Base-by-base conservation (phyloP, 1,140 invertebrate genomes). In the Bombus huntii region DNA sequence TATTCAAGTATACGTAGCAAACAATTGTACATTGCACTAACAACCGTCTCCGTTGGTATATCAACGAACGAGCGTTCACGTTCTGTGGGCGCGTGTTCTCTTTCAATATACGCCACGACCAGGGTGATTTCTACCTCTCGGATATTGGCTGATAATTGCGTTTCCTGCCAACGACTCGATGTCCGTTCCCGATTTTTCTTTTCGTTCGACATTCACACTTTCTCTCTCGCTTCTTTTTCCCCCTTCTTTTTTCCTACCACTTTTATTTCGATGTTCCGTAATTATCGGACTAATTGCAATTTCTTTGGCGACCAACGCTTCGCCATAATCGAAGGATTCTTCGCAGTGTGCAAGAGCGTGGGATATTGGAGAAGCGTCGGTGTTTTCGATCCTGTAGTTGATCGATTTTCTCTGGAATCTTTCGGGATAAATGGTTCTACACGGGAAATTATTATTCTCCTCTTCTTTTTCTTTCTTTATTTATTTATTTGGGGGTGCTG, bases 231-330 rank as follows among this genome's bases (percentile, higher is more conserved):
- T 47, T 9, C 34, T 13, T 9, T 34, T 25, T 10, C 0, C 18
- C 39, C 6, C 47, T 18, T 18, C 9, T 66, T 12, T 39, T 39
- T 39, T 18, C 6, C 39, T 34, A 9, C 5, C 31, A 10, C 25
- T 83, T 76, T 76, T 71, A 71, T 79, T 71, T 79, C 75, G 53
- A 79, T 75, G 75, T 44, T 39, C 37, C 37, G 75, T 71, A 79
- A 84, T 84, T 84, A 84, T 80, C 76, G 25, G 25, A 80, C 83
- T 84, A 84, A 80, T 80, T 84, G 76, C 83, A 72, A 79, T 84
- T 59, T 84, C 83, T 71, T 53, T 22, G 22, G 76, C 47, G 42
- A 15, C 18, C 18, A 53, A 53, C 4, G 9, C 42, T 25, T 10
- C 25, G 8, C 13, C 39, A 12, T 0, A 28, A 68, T 39, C 62